Base-by-base conservation (phyloP, 2,797 vertebrate species). In the Molothrus aeneus region DNA sequence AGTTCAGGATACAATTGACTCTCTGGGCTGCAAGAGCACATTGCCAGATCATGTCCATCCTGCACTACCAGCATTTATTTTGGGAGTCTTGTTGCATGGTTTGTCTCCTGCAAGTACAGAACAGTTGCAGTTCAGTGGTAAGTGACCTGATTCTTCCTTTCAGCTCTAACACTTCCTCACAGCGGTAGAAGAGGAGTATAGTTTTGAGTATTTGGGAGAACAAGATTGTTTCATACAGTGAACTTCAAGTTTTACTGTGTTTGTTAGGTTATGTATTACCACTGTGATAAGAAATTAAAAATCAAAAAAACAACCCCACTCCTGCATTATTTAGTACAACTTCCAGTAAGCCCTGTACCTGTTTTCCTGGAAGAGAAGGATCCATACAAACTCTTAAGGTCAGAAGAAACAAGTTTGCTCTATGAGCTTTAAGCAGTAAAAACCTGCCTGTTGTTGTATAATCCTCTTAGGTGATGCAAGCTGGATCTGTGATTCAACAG, bases 361-460 rank as follows among this genome's bases (percentile, higher is more conserved):
- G 1, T 59, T 84, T 70, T 73, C 56, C 21, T 64, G 29, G 56
- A 74, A 77, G 64, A 64, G 32, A 60, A 72, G 43, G 38, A 64
- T 80, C 48, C 32, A 4, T 28, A 53, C 43, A 53, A 85, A 34
- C 54, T 24, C 54, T 24, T 48, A 90, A 69, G 0, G 2, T 63
- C 65, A 47, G 8, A 80, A 50, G 48, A 48, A 60, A 32, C 48
- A 87, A 53, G 71, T 75, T 66, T 2, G 7, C 42, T 80, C 2
- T 36, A 5, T 66, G 83, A 93, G 40, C 29, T 80, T 73, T 85
- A 69, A 87, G 57, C 50, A 36, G 34, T 60, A 87, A 68, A 71
- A 93, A 92, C 92, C 84, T 95, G 74, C 22, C 45, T 71, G 26
- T 88, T 86, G 73, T 91, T 89, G 19, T 12, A 15, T 93, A 94